Evolutionary conservation across 2,888 invertebrate species (phyloP).

Genomic region (Melanostoma scalare): DNA sequence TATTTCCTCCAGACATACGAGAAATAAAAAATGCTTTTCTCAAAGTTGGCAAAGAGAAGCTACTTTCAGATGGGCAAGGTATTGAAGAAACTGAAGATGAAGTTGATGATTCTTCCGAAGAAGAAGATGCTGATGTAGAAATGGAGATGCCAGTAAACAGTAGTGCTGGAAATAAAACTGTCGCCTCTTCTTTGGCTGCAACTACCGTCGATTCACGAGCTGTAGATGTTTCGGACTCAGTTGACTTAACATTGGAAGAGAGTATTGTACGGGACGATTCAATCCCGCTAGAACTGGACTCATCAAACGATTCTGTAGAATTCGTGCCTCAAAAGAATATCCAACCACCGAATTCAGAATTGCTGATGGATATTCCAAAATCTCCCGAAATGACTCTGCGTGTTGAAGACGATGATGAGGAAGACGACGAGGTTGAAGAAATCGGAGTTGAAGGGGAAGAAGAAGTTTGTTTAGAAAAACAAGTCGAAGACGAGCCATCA

Average conservation of each 20-base stretch:
- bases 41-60: constrained; percentile 58
- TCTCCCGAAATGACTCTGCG: constrained; percentile 62
- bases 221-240: constrained; percentile 12
- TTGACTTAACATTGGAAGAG: constrained; percentile 56
- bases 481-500: neutral
- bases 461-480: neutral
- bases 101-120: constrained; percentile 17
- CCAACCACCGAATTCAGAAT: neutral
- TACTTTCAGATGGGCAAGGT: constrained; percentile 10
- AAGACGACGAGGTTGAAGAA: constrained; percentile 32
- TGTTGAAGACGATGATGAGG: constrained; percentile 63
- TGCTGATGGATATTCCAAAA: constrained; percentile 22
- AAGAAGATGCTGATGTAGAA: constrained; percentile 22
- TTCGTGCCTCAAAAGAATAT: constrained; percentile 29
- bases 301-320: constrained; percentile 63
- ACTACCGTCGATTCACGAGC: neutral
- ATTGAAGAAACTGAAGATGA: neutral
- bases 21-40: constrained; percentile 75
- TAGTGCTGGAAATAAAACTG: neutral
- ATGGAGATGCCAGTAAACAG: constrained; percentile 7
- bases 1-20: constrained; percentile 75
- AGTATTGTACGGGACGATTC: constrained; percentile 10
- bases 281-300: constrained; percentile 48
- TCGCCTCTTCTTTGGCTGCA: neutral
- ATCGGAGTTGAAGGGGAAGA: neutral